Base-by-base conservation (phyloP, 2,797 vertebrate species). In the Sciurus carolinensis region DNA sequence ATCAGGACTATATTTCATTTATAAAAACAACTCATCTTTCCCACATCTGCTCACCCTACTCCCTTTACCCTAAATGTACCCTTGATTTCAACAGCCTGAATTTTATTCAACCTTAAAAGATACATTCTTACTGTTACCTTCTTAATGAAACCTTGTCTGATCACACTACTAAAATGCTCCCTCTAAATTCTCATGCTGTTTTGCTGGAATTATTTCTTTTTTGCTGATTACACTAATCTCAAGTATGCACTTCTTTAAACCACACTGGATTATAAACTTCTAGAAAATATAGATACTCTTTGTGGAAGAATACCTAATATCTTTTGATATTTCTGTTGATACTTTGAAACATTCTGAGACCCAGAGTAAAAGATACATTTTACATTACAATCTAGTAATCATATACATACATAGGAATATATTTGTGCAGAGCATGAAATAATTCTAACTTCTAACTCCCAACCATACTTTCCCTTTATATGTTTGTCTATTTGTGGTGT, bases 281-380 rank as follows among this genome's bases (percentile, higher is more conserved):
- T 86, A 87, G 24, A 87, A 89, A 84, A 12, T 86, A 88, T 13
- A 80, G n/a, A 52, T 36, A 88, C 8, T 28, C 75, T 96, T 85
- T 90, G 44, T 82, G 47, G 88, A 92, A 91, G n/a, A 96, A 85
- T 52, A 42, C 17, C 91, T 87, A 67, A 81, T 76, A 90, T 72
- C 87, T 0, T 83, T 24, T 95, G 84, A 88, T 20, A 17, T 66
- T 66, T 79, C 4, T 85, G 47, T 85, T 83, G 20, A 73, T 30
- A 94, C 47, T 94, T 57, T 59, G 26, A 92, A 95, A 95, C 77
- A 87, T 89, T 95, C 66, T 54, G 28, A 82, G 11, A 88, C 33
- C 64, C 71, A 75, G 24, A 88, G 15, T 66, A 87, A 92, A 33
- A 73, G 66, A 95, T 71, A 83, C 7, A 95, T 62, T 95, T 90